phyloP scores from a whole-genome alignment of 2,888 invertebrate species.

The Hirtodrosophila alboralis region DNA sequence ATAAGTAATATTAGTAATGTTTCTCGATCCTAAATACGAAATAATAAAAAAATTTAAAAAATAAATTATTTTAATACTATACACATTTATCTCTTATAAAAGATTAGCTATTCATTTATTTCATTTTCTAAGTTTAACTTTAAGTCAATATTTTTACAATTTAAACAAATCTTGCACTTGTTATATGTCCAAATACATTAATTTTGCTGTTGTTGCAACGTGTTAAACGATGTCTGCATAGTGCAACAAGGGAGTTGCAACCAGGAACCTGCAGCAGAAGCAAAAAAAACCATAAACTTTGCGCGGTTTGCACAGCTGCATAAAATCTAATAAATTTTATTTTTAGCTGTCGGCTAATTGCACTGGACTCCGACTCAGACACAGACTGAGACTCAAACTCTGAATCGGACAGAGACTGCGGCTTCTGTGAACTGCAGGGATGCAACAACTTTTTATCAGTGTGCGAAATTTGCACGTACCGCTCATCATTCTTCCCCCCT shows the following conservation, averaged over 20 bases:
- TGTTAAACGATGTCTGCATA: slow-evolving; percentile 26
- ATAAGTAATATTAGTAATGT: no score
- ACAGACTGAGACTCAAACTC: slow-evolving; percentile 1
- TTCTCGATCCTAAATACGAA: no score
- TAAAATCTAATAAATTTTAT: slow-evolving; percentile 72
- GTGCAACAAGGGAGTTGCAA: slow-evolving; percentile 30
- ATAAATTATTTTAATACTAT: no score
- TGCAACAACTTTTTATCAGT: slow-evolving; percentile 60
- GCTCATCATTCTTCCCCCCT: no score
- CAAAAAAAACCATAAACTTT: slow-evolving; percentile 6
- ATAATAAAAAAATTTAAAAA: no score
- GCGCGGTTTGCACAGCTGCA: slow-evolving; percentile 50
- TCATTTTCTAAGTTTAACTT: background rate
- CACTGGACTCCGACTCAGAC: slow-evolving; percentile 25
- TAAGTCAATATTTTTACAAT: background rate
- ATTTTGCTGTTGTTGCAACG: slow-evolving; percentile 25
- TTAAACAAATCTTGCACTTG: slow-evolving; percentile 26
- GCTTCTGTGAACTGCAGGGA: slow-evolving; percentile 39
- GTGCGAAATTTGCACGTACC: slow-evolving; percentile 14
- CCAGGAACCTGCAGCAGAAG: slow-evolving; percentile 26
- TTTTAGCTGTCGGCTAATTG: slow-evolving; percentile 74
- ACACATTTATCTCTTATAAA: background rate
- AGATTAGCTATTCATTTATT: no score
- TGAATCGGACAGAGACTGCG: slow-evolving; percentile 38
- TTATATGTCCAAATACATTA: slow-evolving; percentile 10